Evolutionary conservation across 2,888 invertebrate species (phyloP).

Genomic region (Epinotia ramella): DNA sequence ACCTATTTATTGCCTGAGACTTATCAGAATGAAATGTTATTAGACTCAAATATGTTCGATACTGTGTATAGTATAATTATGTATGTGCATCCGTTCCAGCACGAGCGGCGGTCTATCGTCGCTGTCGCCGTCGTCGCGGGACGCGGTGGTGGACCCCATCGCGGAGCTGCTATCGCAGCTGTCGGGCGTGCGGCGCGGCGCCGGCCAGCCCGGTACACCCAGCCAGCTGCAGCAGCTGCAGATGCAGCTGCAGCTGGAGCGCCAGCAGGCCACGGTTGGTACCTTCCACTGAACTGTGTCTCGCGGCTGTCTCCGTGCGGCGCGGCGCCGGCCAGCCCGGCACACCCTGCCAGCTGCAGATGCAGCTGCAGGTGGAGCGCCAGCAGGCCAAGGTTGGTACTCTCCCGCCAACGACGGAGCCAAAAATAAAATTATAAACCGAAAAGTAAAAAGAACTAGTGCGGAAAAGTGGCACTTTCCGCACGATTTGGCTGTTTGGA

Average conservation of each 20-base stretch:
- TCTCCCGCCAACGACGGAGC: no score
- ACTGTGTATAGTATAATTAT: neutral
- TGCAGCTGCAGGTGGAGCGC: constrained; percentile 7
- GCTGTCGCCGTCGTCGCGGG: constrained; percentile 94
- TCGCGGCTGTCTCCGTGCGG: constrained; percentile 77
- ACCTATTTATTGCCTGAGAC: no score
- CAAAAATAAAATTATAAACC: no score
- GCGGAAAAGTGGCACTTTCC: no score
- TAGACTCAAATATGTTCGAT: neutral
- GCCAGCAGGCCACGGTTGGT: constrained; percentile 92
- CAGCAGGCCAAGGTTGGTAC: constrained; percentile 61
- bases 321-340: constrained; percentile 64
- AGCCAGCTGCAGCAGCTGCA: constrained; percentile 96
- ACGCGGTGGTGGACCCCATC: constrained; percentile 98
- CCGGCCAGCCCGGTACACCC: constrained; percentile 86
- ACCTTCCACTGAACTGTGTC: constrained; percentile 65
- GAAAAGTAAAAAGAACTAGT: no score
- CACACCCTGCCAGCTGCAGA: constrained; percentile 7
- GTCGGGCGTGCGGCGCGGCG: constrained; percentile 94
- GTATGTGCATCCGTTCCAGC: constrained; percentile 77
- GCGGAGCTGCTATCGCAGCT: constrained; percentile 97
- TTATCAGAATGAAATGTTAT: no score
- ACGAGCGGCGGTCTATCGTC: constrained; percentile 94
- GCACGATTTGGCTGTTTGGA: no score
- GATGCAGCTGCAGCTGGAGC: constrained; percentile 96